A percentile compares a stretch with the other conserved stretches of the same genome.
Evolutionary conservation across 2,888 invertebrate genomes (phyloP).

Genomic region (Tetragonisca angustula): DNA sequence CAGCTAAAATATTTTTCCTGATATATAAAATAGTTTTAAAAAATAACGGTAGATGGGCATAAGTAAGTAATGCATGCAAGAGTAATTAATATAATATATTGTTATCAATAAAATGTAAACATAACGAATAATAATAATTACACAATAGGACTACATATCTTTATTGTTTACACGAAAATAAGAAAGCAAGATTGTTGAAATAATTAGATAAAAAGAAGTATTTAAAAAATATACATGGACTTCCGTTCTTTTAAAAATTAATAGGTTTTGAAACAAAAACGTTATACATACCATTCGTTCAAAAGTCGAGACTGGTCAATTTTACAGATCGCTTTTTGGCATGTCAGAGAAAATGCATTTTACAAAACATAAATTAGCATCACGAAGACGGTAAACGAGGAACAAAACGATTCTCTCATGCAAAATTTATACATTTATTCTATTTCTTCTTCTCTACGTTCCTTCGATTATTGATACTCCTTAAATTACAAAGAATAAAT

Average conservation of each 20-base stretch:
- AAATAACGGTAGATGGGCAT: conserved; percentile 64
- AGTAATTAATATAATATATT: conserved; percentile 83
- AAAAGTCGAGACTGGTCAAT: conserved; percentile 44
- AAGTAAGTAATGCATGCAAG: conserved; percentile 75
- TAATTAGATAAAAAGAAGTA: conserved; percentile 47
- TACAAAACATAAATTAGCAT: conserved; percentile 30
- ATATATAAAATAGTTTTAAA: background rate
- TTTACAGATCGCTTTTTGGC: conserved; percentile 57
- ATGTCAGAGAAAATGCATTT: conserved; percentile 60
- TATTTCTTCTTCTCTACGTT: conserved; percentile 29
- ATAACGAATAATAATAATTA: conserved; percentile 83
- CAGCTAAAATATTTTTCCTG: conserved; percentile 25
- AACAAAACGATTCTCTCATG: conserved; percentile 10
- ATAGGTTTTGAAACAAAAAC: conserved; percentile 44
- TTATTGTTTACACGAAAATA: conserved; percentile 74
- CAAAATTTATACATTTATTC: conserved; percentile 39
- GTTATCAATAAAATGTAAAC: conserved; percentile 83
- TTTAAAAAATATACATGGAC: conserved; percentile 65
- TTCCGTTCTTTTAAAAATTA: conserved; percentile 26
- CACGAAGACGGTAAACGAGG: conserved; percentile 6
- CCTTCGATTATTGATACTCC: conserved; percentile 36
- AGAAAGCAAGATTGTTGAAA: conserved; percentile 63
- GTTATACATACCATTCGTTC: conserved; percentile 49
- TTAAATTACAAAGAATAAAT: conserved; percentile 55
- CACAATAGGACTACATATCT: conserved; percentile 77